These are phyloP conservation scores for Listronotus oregonensis DNA, from an alignment of 1,140 invertebrate genomes.

Conservation along the genomic window DNA sequence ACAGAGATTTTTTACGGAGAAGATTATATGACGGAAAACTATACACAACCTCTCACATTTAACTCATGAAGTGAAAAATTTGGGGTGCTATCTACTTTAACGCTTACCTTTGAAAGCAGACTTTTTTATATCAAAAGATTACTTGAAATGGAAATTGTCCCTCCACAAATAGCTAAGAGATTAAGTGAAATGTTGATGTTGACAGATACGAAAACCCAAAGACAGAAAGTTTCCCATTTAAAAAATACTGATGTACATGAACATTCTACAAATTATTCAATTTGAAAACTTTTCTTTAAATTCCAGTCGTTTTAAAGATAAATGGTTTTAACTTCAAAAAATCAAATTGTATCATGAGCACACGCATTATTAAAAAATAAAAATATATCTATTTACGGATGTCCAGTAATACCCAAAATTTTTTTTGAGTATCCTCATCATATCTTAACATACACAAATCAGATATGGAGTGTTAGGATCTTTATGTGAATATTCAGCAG, in stretches of 20 bases:
- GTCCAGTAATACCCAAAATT: background rate
- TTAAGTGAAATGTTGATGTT: conserved; percentile 21
- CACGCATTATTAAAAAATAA: background rate
- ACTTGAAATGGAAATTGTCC: conserved; percentile 36
- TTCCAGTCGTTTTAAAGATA: background rate
- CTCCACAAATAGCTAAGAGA: conserved; percentile 36
- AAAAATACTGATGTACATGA: background rate
- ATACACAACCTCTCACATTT: conserved; percentile 37
- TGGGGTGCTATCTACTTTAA: conserved; percentile 34
- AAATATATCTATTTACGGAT: conserved; percentile 8
- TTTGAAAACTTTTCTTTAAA: background rate
- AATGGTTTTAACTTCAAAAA: conserved; percentile 20
- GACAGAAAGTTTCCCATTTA: background rate
- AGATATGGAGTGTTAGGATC: too few species aligned
- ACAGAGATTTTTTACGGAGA: background rate
- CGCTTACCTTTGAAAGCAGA: conserved; percentile 45
- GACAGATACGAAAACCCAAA: background rate
- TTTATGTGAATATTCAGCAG: too few species aligned
- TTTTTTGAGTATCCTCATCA: conserved; percentile 3
- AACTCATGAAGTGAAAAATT: conserved; percentile 42
- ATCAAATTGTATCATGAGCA: background rate
- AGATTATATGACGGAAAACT: conserved; percentile 22
- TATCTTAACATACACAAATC: too few species aligned
- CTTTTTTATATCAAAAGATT: conserved; percentile 40
- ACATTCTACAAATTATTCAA: background rate